Base-by-base conservation (phyloP, 2,888 invertebrate genomes). In the Torymus tubicola region DNA sequence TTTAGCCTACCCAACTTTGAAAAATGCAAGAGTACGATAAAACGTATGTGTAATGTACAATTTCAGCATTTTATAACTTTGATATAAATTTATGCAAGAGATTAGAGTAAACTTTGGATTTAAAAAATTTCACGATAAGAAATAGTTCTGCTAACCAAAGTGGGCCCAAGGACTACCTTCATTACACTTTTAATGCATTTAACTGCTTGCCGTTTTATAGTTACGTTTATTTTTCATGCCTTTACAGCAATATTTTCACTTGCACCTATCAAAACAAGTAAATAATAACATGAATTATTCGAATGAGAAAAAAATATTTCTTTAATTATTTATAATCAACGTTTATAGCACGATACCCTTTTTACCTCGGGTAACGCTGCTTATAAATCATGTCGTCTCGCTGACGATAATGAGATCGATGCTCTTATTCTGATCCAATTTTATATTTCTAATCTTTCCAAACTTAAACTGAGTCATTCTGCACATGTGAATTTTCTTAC, bases 351-450 rank as follows among this genome's bases (percentile, higher is more conserved):
- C 64, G 74, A 80, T 82, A 71, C 60, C 71, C 78, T 78, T 78
- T 78, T 71, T 78, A 78, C 65, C 58, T 70, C 77, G 77, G 31
- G 58, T 77, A 61, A 75, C 67, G 68, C 60, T n/a, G 60, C 52
- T 16, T 68, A 77, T 78, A 71, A 68, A 63, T 79, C 68, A 69
- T 55, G 18, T 53, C 50, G 16, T 31, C 42, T 72, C 55, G 12
- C 63, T 24, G 55, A 69, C 31, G 65, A 80, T 74, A 70, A 69
- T 73, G 68, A 63, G 73, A 80, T 80, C 74, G 73, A 80, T 74
- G 79, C 64, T 69, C 69, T 74, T 65, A 73, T 60, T 72, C 65
- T 52, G 64, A 50, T 74, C 52, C 53, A 80, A 73, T 79, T 79
- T 74, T 18, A 57, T 52, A 42, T 16, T 63, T 70, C 74, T 80